phyloP scores from a whole-genome alignment of 2,888 invertebrate genomes.

The Drosophila heteroneura region DNA sequence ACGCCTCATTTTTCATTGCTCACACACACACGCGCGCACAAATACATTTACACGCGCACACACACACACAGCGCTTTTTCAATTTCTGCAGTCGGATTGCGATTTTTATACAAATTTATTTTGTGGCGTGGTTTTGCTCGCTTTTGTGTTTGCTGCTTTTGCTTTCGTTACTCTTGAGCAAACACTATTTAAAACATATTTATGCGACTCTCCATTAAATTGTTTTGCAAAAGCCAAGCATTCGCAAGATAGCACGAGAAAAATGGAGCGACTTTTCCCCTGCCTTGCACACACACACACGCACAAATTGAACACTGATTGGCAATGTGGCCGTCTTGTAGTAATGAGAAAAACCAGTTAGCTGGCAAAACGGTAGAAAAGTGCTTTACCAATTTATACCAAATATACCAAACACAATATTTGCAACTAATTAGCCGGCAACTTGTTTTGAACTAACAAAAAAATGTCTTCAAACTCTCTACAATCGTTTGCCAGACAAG shows the following conservation, averaged over 20 bases:
- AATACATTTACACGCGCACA: conserved; percentile 50
- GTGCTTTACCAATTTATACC: conserved; percentile 5
- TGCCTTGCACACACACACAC: conserved; percentile 74
- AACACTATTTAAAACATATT: conserved; percentile 33
- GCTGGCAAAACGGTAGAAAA: not conserved
- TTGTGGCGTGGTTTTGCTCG: conserved; percentile 12
- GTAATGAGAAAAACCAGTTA: conserved; percentile 15
- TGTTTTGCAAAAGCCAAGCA: conserved; percentile 59
- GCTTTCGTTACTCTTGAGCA: conserved; percentile 26
- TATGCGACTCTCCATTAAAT: conserved; percentile 44
- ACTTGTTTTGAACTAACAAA: conserved; percentile 39
- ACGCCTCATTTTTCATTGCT: conserved; percentile 76
- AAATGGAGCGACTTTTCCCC: conserved; percentile 77
- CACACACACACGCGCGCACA: conserved; percentile 68
- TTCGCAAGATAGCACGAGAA: conserved; percentile 75
- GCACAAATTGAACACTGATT: conserved; percentile 50
- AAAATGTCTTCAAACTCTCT: conserved; percentile 1
- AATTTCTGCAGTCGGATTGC: conserved; percentile 61
- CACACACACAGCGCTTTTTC: conserved; percentile 38
- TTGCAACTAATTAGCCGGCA: conserved; percentile 55
- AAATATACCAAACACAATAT: conserved; percentile 24
- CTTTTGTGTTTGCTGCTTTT: conserved; percentile 10
- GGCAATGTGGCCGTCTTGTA: conserved; percentile 40
- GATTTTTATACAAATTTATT: conserved; percentile 40
- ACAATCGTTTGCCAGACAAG: not conserved